Base-by-base conservation (phyloP, 2,888 invertebrate genomes). In the Agapostemon virescens region DNA sequence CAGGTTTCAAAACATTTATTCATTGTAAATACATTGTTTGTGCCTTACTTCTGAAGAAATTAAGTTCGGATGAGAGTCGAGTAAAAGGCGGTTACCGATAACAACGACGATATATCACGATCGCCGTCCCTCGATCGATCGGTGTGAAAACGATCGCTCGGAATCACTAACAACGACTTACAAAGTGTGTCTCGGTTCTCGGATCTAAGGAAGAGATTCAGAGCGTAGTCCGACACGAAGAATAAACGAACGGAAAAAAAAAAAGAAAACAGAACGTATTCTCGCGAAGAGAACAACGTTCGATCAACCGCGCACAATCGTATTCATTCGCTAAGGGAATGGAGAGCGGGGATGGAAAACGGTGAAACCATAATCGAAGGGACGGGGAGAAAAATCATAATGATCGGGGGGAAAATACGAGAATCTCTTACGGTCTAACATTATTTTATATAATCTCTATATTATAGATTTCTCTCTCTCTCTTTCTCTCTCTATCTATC, bases 1-100 rank as follows among this genome's bases (percentile, higher is more conserved):
- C 83, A 87, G 85, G 85, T 86, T 88, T 87, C 83, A 80, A 88
- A 88, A 88, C 88, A 88, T 88, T 88, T 88, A 88, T 88, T 88
- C 82, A 85, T 85, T 88, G 83, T 88, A 88, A 87, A 87, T 89
- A 88, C 85, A 88, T 85, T 84, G 81, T 85, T 87, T 87, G 87
- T 88, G 89, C 84, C 87, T 87, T 85, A 85, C 74, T 75, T 81
- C 77, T 71, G 84, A 78, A 80, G 84, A 83, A 81, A 72, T 79
- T 77, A 85, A 73, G 73, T 66, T 86, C 66, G 63, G 64, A 77
- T 74, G 74, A 85, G 40, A 85, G 49, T 81, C 77, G 70, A 74
- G 68, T 64, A 79, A 82, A 84, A 83, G 80, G 73, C 83, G 73
- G 52, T 49, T 77, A 72, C 72, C 77, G 61, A 79, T 66, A 68